Evolutionary conservation across 2,797 vertebrate species (phyloP), one percentile per base, ranked within the genome.

Genomic region (Phyllotis vaccarum): DNA sequence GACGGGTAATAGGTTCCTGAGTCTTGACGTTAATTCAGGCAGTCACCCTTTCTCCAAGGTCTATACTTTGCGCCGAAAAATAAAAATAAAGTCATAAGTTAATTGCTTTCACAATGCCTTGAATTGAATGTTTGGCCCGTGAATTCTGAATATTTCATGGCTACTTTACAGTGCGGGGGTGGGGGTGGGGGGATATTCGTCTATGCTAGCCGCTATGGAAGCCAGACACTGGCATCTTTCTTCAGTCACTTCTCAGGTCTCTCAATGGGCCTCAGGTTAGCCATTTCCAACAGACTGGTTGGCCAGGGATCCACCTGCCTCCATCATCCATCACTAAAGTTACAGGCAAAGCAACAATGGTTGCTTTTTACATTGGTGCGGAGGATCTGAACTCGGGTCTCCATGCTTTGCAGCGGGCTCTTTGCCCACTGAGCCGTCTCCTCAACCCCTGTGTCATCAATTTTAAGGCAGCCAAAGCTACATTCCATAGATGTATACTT

Each of bases 1-100:
- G 1, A 27, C 31, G 58, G 40, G 27, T 70, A 46, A 79, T 3
- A 60, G 46, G n/a, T n/a, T 95, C 21, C 13, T 72, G 29, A 89
- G n/a, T 37, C 34, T 74, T 81, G 74, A 76, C 52, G 62, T 82
- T 40, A 54, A 62, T 54, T 49, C 83, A 24, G 70, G 29, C 37
- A 93, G 93, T 88, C 93, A 72, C 14, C 31, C 92, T 75, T 94
- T 93, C 83, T 93, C 10, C 64, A 88, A 46, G 66, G 74, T 87
- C 62, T 85, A 1, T 74, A 83, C 83, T 89, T 97, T 76, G 49
- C 7, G 2, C 21, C 54, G 16, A 58, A 58, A 58, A 58, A 19
- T 19, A 21, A 37, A 87, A 90, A 81, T 90, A 68, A 95, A 90
- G 76, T 40, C 49, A 3, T 80, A 62, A 89, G 46, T 78, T 81